Conservation (phyloP, 2,797 vertebrate genomes). For the Avahi laniger region DNA sequence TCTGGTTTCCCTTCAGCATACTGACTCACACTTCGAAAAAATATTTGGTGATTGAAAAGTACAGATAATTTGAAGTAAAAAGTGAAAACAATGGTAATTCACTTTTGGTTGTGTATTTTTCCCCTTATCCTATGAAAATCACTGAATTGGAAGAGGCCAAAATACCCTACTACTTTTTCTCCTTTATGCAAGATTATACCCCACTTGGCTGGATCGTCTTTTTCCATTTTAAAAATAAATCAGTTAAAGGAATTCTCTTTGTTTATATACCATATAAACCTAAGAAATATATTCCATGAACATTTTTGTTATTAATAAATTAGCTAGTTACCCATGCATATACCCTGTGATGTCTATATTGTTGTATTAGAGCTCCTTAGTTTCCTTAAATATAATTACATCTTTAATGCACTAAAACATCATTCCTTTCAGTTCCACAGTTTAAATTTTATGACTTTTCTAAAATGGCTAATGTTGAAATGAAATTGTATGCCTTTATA, state of each 20-base stretch:
- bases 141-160: neutral
- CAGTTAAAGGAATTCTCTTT: neutral
- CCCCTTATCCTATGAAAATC: neutral
- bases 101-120: neutral
- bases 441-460: constrained; percentile 23
- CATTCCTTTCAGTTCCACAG: neutral
- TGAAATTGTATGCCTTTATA: neutral
- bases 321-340: neutral
- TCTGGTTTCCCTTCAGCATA: neutral
- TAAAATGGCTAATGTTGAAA: neutral
- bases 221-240: neutral
- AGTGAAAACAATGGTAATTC: neutral
- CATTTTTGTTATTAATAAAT: neutral
- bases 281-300: neutral
- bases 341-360: too few species aligned
- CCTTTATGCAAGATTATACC: neutral
- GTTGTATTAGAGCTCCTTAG: neutral
- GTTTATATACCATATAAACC: neutral
- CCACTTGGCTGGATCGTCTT: neutral
- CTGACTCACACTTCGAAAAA: neutral
- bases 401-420: neutral
- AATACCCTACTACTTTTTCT: neutral
- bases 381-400: neutral
- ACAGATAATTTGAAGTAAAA: neutral
- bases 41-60: neutral